These are phyloP conservation scores for Paedocypris sp. DNA, from an alignment of 2,113 vertebrate genomes.

Conservation along the genomic window DNA sequence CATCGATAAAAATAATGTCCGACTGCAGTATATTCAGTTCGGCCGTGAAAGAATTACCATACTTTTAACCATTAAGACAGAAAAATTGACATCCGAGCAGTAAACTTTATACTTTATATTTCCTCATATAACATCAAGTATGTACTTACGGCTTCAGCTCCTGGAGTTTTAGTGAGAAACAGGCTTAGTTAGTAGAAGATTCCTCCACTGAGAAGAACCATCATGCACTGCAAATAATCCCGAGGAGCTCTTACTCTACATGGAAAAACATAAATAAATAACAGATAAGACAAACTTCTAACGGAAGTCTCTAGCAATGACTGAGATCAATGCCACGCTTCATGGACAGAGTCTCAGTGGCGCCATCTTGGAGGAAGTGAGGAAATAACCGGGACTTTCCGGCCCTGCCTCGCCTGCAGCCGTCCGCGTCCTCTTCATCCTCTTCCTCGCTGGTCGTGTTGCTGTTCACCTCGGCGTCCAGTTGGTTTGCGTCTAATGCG, in stretches of 20 bases:
- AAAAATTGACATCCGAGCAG: too few species aligned
- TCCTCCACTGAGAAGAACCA: too few species aligned
- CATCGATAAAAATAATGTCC: too few species aligned
- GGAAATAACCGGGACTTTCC: conserved; percentile 28
- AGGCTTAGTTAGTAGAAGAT: too few species aligned
- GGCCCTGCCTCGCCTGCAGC: neutral
- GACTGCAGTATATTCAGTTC: too few species aligned
- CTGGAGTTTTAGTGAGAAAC: neutral
- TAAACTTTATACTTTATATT: neutral
- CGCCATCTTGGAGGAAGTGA: conserved; percentile 19
- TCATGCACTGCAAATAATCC: too few species aligned
- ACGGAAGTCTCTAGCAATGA: neutral
- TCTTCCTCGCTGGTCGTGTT: conserved; percentile 30
- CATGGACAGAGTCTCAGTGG: conserved; percentile 27
- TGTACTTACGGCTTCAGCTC: neutral
- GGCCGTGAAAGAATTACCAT: too few species aligned
- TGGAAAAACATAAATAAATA: neutral
- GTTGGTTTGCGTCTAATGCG: conserved; percentile 10
- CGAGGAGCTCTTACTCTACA: too few species aligned
- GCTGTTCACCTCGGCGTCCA: conserved; percentile 47
- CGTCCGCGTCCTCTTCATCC: conserved; percentile 4
- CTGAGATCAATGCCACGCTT: conserved; percentile 26
- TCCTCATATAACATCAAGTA: neutral
- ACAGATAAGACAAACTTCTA: neutral
- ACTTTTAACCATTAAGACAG: too few species aligned